Evolutionary conservation across 2,888 invertebrate species (phyloP).

Genomic region (Hemicrepidius hirtus): DNA sequence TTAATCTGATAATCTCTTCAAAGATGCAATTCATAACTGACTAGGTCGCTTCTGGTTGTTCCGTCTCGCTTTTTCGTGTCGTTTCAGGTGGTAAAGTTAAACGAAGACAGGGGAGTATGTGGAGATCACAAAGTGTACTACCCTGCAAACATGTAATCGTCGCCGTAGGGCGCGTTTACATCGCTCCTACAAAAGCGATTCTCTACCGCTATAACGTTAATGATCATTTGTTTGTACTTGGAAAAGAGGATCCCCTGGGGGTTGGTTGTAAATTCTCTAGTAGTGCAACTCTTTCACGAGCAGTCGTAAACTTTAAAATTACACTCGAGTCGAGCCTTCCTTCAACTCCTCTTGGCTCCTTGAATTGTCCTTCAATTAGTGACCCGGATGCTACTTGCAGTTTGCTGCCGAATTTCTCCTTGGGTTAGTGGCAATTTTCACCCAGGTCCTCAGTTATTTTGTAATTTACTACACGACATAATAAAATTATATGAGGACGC

Average conservation of each 20-base stretch:
- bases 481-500: constrained; percentile 31
- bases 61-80: constrained; percentile 2
- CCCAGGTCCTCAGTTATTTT: constrained; percentile 20
- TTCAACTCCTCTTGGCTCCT: constrained; percentile 30
- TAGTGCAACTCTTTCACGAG: constrained; percentile 50
- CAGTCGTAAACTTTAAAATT: constrained; percentile 50
- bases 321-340: constrained; percentile 21
- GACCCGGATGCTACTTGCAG: constrained; percentile 36
- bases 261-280: constrained; percentile 43
- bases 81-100: constrained; percentile 12
- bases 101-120: constrained; percentile 34
- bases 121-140: constrained; percentile 16
- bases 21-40: constrained; percentile 42
- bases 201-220: constrained; percentile 44
- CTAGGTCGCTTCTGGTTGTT: constrained; percentile 38
- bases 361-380: constrained; percentile 43
- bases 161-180: constrained; percentile 41
- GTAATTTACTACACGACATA: constrained; percentile 20
- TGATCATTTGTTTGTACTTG: constrained; percentile 50
- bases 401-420: constrained; percentile 15
- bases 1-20: constrained; percentile 45
- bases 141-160: constrained; percentile 40
- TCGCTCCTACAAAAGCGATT: constrained; percentile 46
- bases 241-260: constrained; percentile 24
- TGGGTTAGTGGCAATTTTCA: constrained; percentile 30